Evolutionary conservation across 2,113 vertebrate species (phyloP).

Genomic region (Anhinga anhinga): DNA sequence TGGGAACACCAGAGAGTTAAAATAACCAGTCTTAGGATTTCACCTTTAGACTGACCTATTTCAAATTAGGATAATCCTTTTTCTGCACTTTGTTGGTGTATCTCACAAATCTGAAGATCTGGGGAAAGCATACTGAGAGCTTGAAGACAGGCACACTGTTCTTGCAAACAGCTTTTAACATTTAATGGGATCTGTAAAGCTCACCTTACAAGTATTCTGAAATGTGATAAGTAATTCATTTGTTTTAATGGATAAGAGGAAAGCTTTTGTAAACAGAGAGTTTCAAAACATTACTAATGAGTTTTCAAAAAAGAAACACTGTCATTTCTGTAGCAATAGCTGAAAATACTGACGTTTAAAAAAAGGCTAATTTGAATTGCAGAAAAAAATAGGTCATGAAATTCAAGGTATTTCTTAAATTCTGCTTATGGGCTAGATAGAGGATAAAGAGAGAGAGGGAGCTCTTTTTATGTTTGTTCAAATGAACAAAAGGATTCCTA

Average conservation of each 20-base stretch:
- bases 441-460: background rate
- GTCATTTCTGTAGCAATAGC: background rate
- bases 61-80: background rate
- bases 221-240: slow-evolving; percentile 12
- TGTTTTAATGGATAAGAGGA: background rate
- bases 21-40: background rate
- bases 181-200: background rate
- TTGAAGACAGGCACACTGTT: background rate
- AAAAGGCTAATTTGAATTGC: background rate
- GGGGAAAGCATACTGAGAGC: background rate
- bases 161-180: background rate
- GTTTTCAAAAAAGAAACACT: background rate
- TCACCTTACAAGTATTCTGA: background rate
- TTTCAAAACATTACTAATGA: slow-evolving; percentile 5
- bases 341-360: background rate
- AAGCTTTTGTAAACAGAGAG: slow-evolving; percentile 18
- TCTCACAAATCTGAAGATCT: background rate
- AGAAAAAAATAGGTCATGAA: slow-evolving; percentile 8
- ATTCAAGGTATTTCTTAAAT: background rate
- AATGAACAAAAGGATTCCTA: background rate
- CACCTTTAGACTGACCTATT: background rate
- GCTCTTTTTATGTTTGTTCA: background rate
- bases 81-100: background rate
- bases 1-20: slow-evolving; percentile 11
- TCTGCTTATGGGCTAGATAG: background rate